Evolutionary conservation across 1,140 invertebrate genomes (phyloP).

Genomic region (Caenorhabditis inopinata): DNA sequence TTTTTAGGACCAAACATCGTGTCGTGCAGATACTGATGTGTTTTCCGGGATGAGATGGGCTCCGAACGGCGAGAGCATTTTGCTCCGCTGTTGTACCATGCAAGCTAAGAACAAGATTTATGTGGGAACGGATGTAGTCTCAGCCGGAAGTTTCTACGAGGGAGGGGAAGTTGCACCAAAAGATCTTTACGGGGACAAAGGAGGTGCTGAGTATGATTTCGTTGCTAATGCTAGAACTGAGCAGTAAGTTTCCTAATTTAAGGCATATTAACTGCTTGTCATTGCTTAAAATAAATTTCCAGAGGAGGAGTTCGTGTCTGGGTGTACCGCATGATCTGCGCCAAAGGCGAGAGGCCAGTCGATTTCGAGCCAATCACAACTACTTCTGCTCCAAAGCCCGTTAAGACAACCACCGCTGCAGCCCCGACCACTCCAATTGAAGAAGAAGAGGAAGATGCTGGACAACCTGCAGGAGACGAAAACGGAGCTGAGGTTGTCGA

Average conservation of each 20-base stretch:
- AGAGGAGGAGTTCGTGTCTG: conserved; percentile 64
- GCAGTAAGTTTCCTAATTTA: conserved; percentile 50
- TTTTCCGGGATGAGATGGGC: conserved; percentile 65
- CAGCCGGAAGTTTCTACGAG: conserved; percentile 53
- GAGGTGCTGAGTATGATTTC: conserved; percentile 61
- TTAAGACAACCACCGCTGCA: not conserved
- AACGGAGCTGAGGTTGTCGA: conserved; percentile 11
- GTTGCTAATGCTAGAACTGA: conserved; percentile 62
- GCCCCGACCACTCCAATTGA: not conserved
- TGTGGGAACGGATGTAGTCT: conserved; percentile 63
- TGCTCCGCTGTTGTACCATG: conserved; percentile 61
- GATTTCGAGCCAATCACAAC: conserved; percentile 29
- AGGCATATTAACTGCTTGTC: not conserved
- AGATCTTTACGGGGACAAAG: conserved; percentile 57
- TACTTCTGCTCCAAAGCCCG: conserved; percentile 9
- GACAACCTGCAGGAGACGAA: not conserved
- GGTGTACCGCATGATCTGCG: conserved; percentile 64
- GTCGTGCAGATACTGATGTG: conserved; percentile 56
- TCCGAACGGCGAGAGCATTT: conserved; percentile 61
- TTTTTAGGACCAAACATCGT: conserved; percentile 47
- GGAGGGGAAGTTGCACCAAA: conserved; percentile 44
- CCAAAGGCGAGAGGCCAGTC: conserved; percentile 30
- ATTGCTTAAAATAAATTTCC: conserved; percentile 37
- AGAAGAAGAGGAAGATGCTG: not conserved
- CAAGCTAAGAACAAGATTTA: conserved; percentile 57